These are phyloP conservation scores for Fukomys damarensis DNA, from an alignment of 2,113 vertebrate species.

Conservation along the genomic window DNA sequence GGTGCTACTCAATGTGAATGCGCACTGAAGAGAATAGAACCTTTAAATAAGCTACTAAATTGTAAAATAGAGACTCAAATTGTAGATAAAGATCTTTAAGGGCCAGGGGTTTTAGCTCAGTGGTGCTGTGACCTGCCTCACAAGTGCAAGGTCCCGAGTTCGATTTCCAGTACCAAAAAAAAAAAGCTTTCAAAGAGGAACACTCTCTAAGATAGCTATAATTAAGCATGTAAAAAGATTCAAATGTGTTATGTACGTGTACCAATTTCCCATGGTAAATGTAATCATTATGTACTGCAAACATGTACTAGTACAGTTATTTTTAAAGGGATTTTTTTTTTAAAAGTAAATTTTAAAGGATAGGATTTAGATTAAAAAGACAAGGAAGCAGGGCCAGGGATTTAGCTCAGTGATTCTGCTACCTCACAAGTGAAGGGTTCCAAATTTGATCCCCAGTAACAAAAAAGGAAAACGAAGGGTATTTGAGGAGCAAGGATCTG, in stretches of 20 bases:
- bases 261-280: neutral
- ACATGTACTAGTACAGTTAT: neutral
- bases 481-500: neutral
- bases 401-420: no score
- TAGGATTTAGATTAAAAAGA: neutral
- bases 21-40: neutral
- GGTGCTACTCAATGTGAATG: neutral
- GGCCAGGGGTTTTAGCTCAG: no score
- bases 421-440: no score
- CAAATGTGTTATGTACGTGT: neutral
- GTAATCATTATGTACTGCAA: neutral
- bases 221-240: neutral
- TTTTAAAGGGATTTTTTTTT: neutral
- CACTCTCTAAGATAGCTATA: neutral
- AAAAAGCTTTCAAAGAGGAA: neutral
- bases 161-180: no score
- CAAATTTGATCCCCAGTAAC: no score
- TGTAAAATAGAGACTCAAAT: neutral
- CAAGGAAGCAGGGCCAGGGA: no score
- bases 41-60: neutral
- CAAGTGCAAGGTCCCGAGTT: no score
- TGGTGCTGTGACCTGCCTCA: no score
- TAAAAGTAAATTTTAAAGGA: conserved; percentile 10
- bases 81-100: neutral
- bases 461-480: no score